These are phyloP conservation scores for Ibidorhyncha struthersii DNA, from an alignment of 2,113 vertebrate species.

Conservation along the genomic window DNA sequence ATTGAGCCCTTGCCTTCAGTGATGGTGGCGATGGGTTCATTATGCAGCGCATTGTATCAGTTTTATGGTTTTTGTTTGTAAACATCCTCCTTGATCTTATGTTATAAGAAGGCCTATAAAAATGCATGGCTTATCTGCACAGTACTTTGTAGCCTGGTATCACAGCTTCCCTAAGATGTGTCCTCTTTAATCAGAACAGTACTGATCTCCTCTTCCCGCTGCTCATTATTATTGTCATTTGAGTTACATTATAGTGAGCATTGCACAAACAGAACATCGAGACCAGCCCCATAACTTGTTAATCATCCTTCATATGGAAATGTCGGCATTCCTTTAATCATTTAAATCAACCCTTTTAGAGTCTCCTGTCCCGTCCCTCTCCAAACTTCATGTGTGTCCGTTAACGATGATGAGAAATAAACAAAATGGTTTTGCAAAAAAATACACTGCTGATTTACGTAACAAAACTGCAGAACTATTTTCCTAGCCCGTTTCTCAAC, in stretches of 20 bases:
- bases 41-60: background rate
- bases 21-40: background rate
- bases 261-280: background rate
- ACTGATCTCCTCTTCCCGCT: background rate
- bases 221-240: background rate
- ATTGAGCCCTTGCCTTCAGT: background rate
- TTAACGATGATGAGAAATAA: background rate
- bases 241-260: background rate
- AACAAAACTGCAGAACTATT: background rate
- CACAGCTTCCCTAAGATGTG: background rate
- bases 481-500: background rate
- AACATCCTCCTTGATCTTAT: background rate
- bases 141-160: background rate
- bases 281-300: background rate
- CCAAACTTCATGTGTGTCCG: background rate
- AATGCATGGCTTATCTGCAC: background rate
- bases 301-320: background rate
- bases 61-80: background rate
- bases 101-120: background rate
- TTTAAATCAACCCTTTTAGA: background rate
- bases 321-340: background rate
- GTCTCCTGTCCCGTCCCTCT: background rate
- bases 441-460: background rate
- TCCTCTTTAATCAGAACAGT: constrained; percentile 6
- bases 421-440: background rate